Conservation (phyloP, 2,113 vertebrate species). For the Mola mola region DNA sequence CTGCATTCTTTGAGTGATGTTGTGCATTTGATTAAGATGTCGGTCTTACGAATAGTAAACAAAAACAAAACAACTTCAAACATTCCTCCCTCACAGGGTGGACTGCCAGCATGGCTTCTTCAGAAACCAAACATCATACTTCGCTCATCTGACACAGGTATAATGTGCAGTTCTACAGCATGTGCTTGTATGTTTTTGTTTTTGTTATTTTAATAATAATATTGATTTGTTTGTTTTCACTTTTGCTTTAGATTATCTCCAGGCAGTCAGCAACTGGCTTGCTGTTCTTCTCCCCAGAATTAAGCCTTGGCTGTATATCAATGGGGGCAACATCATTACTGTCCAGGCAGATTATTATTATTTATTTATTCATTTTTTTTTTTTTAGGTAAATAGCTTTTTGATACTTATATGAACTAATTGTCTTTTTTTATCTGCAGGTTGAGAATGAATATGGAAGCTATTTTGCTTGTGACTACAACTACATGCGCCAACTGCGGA, state of each 20-base stretch:
- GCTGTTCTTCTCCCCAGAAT: slow-evolving; percentile 90
- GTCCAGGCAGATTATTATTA: slow-evolving; percentile 85
- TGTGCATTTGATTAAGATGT: not conserved
- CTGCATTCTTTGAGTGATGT: not conserved
- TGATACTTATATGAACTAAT: slow-evolving; percentile 2
- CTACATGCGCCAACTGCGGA: slow-evolving; percentile 88
- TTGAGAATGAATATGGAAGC: slow-evolving; percentile 98
- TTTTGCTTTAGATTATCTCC: slow-evolving; percentile 85
- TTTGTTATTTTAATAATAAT: not conserved
- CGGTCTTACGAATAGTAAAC: no score
- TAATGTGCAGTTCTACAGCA: not conserved
- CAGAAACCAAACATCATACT: slow-evolving; percentile 87
- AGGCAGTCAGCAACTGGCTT: slow-evolving; percentile 91
- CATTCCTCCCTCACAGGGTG: slow-evolving; percentile 83
- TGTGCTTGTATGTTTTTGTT: not conserved
- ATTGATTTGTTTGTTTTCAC: not conserved
- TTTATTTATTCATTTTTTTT: not conserved
- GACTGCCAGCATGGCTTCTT: slow-evolving; percentile 94
- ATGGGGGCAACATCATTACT: slow-evolving; percentile 94
- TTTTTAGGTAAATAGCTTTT: not conserved
- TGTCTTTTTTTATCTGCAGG: slow-evolving; percentile 68
- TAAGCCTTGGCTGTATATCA: slow-evolving; percentile 87
- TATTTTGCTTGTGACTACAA: slow-evolving; percentile 88
- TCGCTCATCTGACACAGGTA: slow-evolving; percentile 90
- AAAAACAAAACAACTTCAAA: not conserved